phyloP scores from a whole-genome alignment of 2,113 vertebrate species.

The Amblyopsis rosae region DNA sequence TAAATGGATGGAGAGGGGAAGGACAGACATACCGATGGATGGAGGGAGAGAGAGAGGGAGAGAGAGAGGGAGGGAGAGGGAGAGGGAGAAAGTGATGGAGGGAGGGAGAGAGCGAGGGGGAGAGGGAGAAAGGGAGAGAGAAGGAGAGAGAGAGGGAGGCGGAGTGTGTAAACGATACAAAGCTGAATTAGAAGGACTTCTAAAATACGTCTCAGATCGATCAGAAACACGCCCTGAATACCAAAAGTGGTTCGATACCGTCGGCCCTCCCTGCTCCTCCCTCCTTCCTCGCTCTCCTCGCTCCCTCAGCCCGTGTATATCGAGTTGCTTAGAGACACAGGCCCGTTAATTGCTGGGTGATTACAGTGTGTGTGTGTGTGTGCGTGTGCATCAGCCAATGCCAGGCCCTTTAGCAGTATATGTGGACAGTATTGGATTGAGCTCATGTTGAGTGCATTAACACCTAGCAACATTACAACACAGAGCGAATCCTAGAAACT shows the following conservation, averaged over 20 bases:
- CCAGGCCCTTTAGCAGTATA: constrained; percentile 40
- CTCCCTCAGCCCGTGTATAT: constrained; percentile 34
- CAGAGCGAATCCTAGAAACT: constrained; percentile 36
- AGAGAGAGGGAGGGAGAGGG: background rate
- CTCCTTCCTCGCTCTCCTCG: constrained; percentile 9
- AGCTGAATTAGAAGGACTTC: background rate
- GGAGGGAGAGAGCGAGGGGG: background rate
- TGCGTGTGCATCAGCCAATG: background rate
- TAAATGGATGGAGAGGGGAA: constrained; percentile 45
- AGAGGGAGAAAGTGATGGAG: background rate
- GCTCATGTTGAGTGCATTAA: constrained; percentile 61
- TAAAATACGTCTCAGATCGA: too few species aligned
- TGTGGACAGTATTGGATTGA: constrained; percentile 54
- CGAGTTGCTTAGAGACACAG: constrained; percentile 41
- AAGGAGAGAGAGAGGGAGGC: constrained; percentile 1
- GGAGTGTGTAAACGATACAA: background rate
- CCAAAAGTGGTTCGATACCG: too few species aligned
- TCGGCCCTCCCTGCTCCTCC: constrained; percentile 13
- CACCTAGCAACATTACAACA: constrained; percentile 45
- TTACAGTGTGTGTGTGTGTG: constrained; percentile 12
- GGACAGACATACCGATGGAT: background rate
- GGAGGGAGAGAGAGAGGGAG: background rate
- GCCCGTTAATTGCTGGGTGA: constrained; percentile 44
- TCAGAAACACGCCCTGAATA: too few species aligned
- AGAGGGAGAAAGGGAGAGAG: background rate